Evolutionary conservation across 2,113 vertebrate genomes (phyloP), one percentile per base, ranked within the genome.

Genomic region (Podocnemis expansa): DNA sequence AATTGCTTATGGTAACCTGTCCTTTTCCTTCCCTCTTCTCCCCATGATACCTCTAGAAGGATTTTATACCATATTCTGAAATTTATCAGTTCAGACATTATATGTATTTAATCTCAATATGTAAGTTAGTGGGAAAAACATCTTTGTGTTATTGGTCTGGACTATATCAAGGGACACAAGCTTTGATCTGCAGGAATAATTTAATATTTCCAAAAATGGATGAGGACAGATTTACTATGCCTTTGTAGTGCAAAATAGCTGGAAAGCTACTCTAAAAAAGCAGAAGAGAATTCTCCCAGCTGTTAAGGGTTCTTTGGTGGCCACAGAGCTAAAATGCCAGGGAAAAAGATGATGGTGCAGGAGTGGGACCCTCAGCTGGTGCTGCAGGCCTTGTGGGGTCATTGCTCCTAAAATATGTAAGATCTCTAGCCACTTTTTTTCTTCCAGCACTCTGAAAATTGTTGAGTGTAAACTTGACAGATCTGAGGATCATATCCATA

Each of bases 341-440:
- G 73, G 51, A 84, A 41, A 93, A 93, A 73, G 84, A 96, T 96
- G 94, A 84, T 95, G 93, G 95, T 94, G 45, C 96, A 97, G 91
- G 47, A 11, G 47, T 49, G 47, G 47, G 47, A 49, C 47, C 47
- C 47, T 49, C 47, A 49, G 47, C 47, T 49, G 47, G 47, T 49
- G 84, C 95, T 87, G 80, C 94, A 95, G 95, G 85, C 84, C 96
- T 89, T 73, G 63, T 94, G 75, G 95, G 96, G 78, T 90, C 87
- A 80, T 95, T 95, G 90, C 84, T 78, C 82, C 47, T 49, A 49
- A 96, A 96, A 88, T 52, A 89, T 41, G 83, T 89, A 86, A 96
- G 94, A 95, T 88, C 54, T 97, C 95, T 2, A 89, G 47, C 94
- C 90, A 92, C 90, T 92, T 97, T 93, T 96, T 85, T 80, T 1